A percentile compares a stretch with the other conserved stretches of the same genome.
These are phyloP conservation scores for Anguilla anguilla DNA, from an alignment of 2,797 vertebrate genomes.

Conservation along the genomic window DNA sequence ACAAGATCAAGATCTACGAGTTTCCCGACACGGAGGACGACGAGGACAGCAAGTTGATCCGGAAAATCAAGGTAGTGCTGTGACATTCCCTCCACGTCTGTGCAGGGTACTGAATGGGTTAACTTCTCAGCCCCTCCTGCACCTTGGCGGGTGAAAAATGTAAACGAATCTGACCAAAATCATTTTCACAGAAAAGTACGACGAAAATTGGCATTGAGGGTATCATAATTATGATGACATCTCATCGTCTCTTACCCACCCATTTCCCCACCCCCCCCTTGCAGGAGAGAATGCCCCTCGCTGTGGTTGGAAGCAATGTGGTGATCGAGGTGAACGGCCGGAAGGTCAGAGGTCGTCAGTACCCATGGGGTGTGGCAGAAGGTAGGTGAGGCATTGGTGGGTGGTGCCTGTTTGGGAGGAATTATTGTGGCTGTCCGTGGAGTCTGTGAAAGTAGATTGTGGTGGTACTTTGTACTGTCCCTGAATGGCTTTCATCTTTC, in stretches of 20 bases:
- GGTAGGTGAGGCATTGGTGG: conserved; percentile 14
- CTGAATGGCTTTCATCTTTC: not conserved
- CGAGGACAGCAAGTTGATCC: conserved; percentile 79
- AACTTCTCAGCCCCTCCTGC: not conserved
- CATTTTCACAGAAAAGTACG: not conserved
- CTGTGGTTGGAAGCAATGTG: conserved; percentile 45
- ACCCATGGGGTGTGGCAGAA: conserved; percentile 46
- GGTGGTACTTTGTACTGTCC: not conserved
- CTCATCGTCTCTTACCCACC: not conserved
- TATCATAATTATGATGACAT: not conserved
- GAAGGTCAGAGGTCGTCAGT: conserved; percentile 48
- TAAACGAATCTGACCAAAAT: not conserved
- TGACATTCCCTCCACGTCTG: not conserved
- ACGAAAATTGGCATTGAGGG: not conserved
- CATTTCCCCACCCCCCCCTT: too few relatives aligned
- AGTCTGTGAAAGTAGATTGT: not conserved
- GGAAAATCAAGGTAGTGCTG: conserved; percentile 77
- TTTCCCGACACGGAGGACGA: conserved; percentile 81
- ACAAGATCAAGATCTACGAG: conserved; percentile 83
- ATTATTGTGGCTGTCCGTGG: not conserved
- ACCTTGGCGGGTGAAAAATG: not conserved
- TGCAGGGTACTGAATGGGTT: not conserved
- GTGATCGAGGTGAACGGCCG: conserved; percentile 46
- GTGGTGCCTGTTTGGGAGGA: not conserved
- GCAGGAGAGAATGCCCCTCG: conserved; percentile 44